These are phyloP conservation scores for Trypoxylon attenuatum DNA, from an alignment of 2,888 invertebrate species.

Conservation along the genomic window DNA sequence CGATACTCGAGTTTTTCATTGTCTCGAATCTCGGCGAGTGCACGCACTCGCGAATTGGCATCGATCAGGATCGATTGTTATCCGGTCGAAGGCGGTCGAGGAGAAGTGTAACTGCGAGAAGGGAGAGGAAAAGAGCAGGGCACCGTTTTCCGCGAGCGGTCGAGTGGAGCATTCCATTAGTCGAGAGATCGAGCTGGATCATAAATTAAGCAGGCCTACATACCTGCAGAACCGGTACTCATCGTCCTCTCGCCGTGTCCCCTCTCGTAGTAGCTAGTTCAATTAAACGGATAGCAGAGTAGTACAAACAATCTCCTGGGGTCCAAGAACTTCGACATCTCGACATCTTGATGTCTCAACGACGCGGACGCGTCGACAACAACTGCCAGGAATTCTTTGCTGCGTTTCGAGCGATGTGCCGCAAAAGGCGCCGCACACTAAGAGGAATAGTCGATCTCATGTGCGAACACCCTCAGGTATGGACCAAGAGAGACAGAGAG, in stretches of 20 bases:
- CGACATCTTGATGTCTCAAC: neutral
- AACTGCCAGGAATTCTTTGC: conserved; percentile 10
- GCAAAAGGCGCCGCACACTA: too few relatives aligned
- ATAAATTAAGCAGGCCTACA: conserved; percentile 47
- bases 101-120: too few relatives aligned
- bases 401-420: too few relatives aligned
- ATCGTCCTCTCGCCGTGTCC: conserved; percentile 26
- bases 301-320: conserved; percentile 35
- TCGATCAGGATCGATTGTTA: conserved; percentile 9
- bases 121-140: too few relatives aligned
- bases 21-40: neutral
- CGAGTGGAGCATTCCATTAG: conserved; percentile 42
- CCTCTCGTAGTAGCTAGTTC: conserved; percentile 44
- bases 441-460: too few relatives aligned
- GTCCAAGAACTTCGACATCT: conserved; percentile 15
- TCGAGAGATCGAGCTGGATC: conserved; percentile 43
- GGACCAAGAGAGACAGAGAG: too few relatives aligned
- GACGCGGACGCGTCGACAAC: neutral
- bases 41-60: neutral
- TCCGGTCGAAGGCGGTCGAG: conserved; percentile 30
- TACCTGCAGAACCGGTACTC: conserved; percentile 49
- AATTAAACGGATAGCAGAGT: conserved; percentile 44
- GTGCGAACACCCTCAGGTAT: too few relatives aligned
- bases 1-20: neutral
- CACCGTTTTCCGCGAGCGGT: conserved; percentile 43